A percentile compares a stretch with the other conserved stretches of the same genome.
Evolutionary conservation across 1,140 invertebrate species (phyloP).

Genomic region (Steinernema khuongi): DNA sequence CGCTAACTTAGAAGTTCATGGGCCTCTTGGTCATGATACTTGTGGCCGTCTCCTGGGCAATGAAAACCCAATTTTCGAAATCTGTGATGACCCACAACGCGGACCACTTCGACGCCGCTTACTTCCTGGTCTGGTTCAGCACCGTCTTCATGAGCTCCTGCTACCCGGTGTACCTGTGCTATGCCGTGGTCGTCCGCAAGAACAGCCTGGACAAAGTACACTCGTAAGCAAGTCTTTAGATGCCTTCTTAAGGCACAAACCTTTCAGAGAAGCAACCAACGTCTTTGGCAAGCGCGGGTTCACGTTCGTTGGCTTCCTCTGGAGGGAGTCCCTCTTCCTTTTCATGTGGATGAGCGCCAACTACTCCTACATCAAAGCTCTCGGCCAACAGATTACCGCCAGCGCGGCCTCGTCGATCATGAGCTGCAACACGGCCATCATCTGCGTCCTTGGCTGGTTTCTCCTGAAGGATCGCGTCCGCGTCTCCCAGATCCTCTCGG

Average conservation of each 20-base stretch:
- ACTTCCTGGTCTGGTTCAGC: slow-evolving; percentile 56
- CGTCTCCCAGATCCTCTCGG: slow-evolving; percentile 40
- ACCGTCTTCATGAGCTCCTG: slow-evolving; percentile 52
- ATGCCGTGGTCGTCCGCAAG: slow-evolving; percentile 30
- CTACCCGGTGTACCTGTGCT: slow-evolving; percentile 53
- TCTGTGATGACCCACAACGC: slow-evolving; percentile 44
- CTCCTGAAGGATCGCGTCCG: slow-evolving; percentile 21
- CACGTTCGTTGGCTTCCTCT: slow-evolving; percentile 28
- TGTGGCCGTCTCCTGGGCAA: slow-evolving; percentile 51
- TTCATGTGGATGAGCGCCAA: slow-evolving; percentile 54
- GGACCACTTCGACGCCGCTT: slow-evolving; percentile 51
- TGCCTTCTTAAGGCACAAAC: background rate
- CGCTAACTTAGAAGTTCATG: slow-evolving; percentile 27
- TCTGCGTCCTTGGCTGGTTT: slow-evolving; percentile 46
- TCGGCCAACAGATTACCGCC: slow-evolving; percentile 45
- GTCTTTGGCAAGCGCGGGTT: slow-evolving; percentile 25
- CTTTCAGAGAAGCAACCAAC: slow-evolving; percentile 26
- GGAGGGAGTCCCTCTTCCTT: slow-evolving; percentile 43
- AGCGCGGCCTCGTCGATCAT: slow-evolving; percentile 46
- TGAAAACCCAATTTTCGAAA: slow-evolving; percentile 52
- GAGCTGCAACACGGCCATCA: slow-evolving; percentile 52
- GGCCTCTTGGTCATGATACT: slow-evolving; percentile 17
- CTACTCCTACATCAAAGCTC: slow-evolving; percentile 45
- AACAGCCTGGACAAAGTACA: slow-evolving; percentile 22
- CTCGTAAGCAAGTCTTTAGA: slow-evolving; percentile 24